Evolutionary conservation across 2,113 vertebrate genomes (phyloP), one percentile per base, ranked within the genome.

Genomic region (Passer montanus): DNA sequence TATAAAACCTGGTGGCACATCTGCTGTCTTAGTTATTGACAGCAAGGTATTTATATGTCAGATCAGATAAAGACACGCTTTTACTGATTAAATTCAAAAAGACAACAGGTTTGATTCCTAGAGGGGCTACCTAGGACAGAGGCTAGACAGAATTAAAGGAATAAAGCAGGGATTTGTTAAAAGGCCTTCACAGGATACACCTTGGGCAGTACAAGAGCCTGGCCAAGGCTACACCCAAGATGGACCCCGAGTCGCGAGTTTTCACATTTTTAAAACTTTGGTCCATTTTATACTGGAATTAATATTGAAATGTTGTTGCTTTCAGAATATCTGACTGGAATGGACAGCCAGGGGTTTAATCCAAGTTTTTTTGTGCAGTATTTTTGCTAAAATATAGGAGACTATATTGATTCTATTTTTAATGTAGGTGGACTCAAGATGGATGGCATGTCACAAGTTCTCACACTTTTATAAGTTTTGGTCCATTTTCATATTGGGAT

Each of bases 171-270:
- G 3, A 28, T 62, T 62, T 62, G 27, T 39, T 28, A 39, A 62
- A 56, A 62, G 59, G 26, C 8, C 35, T 39, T 13, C 59, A 60
- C 24, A 27, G 56, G 35, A 60, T 9, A 39, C 59, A 60, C 35
- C 11, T 4, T 39, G 59, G 35, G 35, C 59, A 60, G 35, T 19
- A 5, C 16, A 39, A 39, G 16, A 60, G 35, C 59, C 26, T 19
- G 26, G 26, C 59, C 11, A 19, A 1, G 35, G 16, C 59, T 39
- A 8, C 24, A 60, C 59, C 26, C 59, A 60, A 39, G 24, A 39
- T 28, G 59, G 35, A 37, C 2, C 1, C 1, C 2, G 2, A 1
- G 24, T 27, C 16, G 18, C 0, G 16, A 27, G 16, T 8, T 60
- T 39, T 60, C 35, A 60, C 35, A 60, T 11, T 60, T 60, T 4